Evolutionary conservation across 2,888 invertebrate species (phyloP).

Genomic region (Peribatodes rhomboidaria): DNA sequence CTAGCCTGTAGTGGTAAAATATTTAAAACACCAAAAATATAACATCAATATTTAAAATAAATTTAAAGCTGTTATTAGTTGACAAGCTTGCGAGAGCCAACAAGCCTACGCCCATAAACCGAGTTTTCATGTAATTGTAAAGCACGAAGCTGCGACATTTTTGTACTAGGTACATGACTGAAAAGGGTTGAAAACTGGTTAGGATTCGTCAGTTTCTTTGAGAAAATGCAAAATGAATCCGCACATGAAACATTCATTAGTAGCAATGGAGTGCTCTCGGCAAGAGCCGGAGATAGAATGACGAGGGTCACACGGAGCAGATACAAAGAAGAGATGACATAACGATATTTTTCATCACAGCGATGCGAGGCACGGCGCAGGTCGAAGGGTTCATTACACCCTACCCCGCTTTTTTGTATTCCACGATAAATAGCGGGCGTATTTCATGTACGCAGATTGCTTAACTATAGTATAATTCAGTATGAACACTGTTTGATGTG

Average conservation of each 20-base stretch:
- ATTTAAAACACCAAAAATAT: too few relatives aligned
- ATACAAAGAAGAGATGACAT: neutral
- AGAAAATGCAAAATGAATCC: constrained; percentile 21
- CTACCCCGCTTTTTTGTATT: neutral
- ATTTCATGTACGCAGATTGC: neutral
- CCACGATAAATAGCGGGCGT: neutral
- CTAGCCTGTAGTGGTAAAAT: too few relatives aligned
- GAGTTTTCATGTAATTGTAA: too few relatives aligned
- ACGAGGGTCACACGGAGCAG: neutral
- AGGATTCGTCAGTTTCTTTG: neutral
- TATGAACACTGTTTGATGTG: too few relatives aligned
- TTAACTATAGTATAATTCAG: too few relatives aligned
- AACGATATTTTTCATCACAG: neutral
- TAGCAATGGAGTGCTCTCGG: constrained; percentile 5
- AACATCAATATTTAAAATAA: too few relatives aligned
- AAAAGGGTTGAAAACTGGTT: neutral
- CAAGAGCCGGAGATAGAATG: constrained; percentile 1
- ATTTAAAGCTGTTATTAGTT: too few relatives aligned
- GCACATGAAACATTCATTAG: constrained; percentile 23
- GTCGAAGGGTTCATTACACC: neutral
- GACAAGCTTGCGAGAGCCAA: too few relatives aligned
- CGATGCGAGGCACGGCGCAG: neutral
- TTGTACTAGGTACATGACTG: too few relatives aligned
- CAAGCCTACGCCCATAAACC: too few relatives aligned
- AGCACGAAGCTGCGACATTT: neutral